Conservation (phyloP, 2,888 invertebrate species). For the Drosophila differens region DNA sequence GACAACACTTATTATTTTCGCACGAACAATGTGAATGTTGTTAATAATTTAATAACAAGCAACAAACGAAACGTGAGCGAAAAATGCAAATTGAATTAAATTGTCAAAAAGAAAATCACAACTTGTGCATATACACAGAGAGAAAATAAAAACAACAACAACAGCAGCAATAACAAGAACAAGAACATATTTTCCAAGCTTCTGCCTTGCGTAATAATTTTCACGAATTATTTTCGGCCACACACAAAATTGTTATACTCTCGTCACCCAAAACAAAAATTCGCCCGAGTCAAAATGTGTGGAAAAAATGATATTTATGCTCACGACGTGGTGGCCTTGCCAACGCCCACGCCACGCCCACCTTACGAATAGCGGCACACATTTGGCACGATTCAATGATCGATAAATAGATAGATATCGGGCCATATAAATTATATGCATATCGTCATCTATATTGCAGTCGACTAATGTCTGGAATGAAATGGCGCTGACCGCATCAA, state of each 20-base stretch:
- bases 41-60: conserved; percentile 68
- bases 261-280: conserved; percentile 28
- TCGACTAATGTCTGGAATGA: conserved; percentile 41
- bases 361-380: conserved; percentile 63
- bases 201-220: conserved; percentile 61
- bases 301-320: conserved; percentile 41
- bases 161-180: conserved; percentile 11
- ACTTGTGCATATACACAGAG: conserved; percentile 15
- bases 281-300: conserved; percentile 40
- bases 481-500: conserved; percentile 66
- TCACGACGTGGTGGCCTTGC: conserved; percentile 44
- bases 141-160: conserved; percentile 1
- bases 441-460: conserved; percentile 30
- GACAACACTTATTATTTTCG: conserved; percentile 68
- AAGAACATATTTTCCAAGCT: conserved; percentile 8
- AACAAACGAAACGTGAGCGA: conserved; percentile 55
- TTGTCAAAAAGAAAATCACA: conserved; percentile 46
- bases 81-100: conserved; percentile 51
- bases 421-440: conserved; percentile 65
- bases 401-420: conserved; percentile 51
- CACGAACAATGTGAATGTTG: conserved; percentile 61
- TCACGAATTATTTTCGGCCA: conserved; percentile 53
- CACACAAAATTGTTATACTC: conserved; percentile 43
- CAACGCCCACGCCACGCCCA: conserved; percentile 18
- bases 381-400: conserved; percentile 66